These are phyloP conservation scores for Acanthis flammea DNA, from an alignment of 2,797 vertebrate species.

Conservation along the genomic window DNA sequence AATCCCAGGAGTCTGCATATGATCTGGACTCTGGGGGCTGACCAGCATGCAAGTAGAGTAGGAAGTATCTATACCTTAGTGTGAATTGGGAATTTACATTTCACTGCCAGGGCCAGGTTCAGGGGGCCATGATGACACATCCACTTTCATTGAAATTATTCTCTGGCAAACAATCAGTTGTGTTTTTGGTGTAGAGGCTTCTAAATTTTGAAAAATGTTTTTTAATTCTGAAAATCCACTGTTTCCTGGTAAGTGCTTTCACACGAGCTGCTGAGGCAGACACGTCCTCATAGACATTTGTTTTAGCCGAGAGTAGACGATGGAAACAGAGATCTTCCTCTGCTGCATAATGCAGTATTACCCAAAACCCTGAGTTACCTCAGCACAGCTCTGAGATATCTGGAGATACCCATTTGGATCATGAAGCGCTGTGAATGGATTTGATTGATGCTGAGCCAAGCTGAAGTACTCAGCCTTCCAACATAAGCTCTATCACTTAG, in stretches of 20 bases:
- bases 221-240: not conserved
- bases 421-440: not conserved
- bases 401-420: not conserved
- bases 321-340: not conserved
- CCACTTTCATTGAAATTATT: not conserved
- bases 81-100: not conserved
- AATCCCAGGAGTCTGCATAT: not conserved
- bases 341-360: rapidly evolving
- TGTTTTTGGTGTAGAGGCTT: too few relatives aligned
- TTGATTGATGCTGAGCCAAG: not conserved
- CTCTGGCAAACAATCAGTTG: not conserved
- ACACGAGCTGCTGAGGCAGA: not conserved
- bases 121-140: not conserved
- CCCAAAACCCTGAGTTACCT: not conserved
- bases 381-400: not conserved
- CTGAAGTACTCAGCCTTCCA: not conserved
- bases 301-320: not conserved
- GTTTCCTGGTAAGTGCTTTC: not conserved
- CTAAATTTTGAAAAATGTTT: not conserved
- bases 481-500: not conserved
- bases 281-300: rapidly evolving
- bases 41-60: not conserved
- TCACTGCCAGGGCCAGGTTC: not conserved
- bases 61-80: not conserved
- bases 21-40: not conserved